Base-by-base conservation (phyloP, 2,113 vertebrate genomes). In the Semicossyphus pulcher region DNA sequence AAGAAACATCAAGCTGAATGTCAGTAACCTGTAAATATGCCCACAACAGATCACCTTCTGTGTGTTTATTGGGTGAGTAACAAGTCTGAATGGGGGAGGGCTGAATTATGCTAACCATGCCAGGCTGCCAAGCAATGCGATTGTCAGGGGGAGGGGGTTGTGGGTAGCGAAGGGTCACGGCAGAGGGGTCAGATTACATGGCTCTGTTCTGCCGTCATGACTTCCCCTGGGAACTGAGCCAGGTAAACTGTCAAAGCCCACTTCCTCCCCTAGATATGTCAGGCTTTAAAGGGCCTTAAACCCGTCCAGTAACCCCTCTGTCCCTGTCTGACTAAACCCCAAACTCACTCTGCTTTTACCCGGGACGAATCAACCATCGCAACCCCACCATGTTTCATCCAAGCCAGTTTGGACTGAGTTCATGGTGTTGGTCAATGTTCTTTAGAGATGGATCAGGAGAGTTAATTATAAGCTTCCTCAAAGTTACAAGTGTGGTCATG, bases 191-290 rank as follows among this genome's bases (percentile, higher is more conserved):
- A 37, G 42, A 70, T 91, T 86, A 84, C 91, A 78, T 34, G 39
- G 28, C 56, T 69, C 49, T 74, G 39, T 48, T 76, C 69, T 39
- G 62, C 79, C 63, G 36, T 69, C 70, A 59, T 72, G 71, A 59
- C 73, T 76, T 84, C 67, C 70, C 36, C 54, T 85, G 78, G 72
- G 84, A 85, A 37, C 45, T 5, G 11, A 57, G 76, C 81, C 91
- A 85, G 90, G 87, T 90, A 84, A 90, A 89, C 86, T 89, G 86
- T 90, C 78, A 84, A 90, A 88, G 69, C 48, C 73, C 59, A 84
- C 83, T 92, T 92, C 88, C 86, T 82, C 67, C 48, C 20, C 44
- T n/a, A 54, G 41, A 67, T n/a, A 53, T 64, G 49, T 34, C 20
- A 21, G 59, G 68, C 49, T 84, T 87, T 71, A 62, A 72, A 76